A percentile compares a stretch with the other conserved stretches of the same genome.
phyloP scores from a whole-genome alignment of 1,140 invertebrate species.

The Micrasema minimum region DNA sequence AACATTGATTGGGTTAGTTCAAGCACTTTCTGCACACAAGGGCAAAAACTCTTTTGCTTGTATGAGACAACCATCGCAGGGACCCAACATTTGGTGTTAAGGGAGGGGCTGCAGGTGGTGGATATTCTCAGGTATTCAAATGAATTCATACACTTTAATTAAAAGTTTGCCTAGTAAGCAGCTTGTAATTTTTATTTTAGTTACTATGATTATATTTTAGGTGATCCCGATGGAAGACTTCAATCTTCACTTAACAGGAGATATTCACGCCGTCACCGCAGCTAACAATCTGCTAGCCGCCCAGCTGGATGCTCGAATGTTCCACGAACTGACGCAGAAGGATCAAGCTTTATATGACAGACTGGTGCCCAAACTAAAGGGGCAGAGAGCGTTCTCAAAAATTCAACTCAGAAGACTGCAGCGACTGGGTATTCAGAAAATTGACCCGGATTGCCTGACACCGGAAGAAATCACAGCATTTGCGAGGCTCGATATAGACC shows the following conservation, averaged over 20 bases:
- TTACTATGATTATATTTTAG: conserved; percentile 61
- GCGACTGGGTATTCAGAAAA: conserved; percentile 89
- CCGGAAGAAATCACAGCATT: conserved; percentile 84
- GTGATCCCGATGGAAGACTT: conserved; percentile 99
- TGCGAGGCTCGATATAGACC: conserved; percentile 91
- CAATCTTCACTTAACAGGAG: conserved; percentile 98
- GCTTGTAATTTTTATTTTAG: background rate
- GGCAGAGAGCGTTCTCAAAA: conserved; percentile 81
- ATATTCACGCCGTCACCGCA: conserved; percentile 97
- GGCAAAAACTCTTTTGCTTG: conserved; percentile 92
- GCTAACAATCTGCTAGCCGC: conserved; percentile 98
- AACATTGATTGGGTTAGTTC: conserved; percentile 92
- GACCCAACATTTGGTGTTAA: conserved; percentile 99
- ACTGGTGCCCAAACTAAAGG: conserved; percentile 84
- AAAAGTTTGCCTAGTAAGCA: background rate
- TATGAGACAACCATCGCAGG: conserved; percentile 97
- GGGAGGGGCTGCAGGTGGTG: conserved; percentile 95
- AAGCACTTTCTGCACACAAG: conserved; percentile 89
- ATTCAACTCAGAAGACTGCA: conserved; percentile 84
- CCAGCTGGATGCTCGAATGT: conserved; percentile 93
- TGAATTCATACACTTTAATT: background rate
- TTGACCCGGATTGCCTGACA: conserved; percentile 84
- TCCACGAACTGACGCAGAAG: conserved; percentile 92
- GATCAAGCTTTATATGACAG: conserved; percentile 89
- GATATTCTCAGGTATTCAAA: conserved; percentile 78